Evolutionary conservation across 2,888 invertebrate species (phyloP).

Genomic region (Lottia scabra): DNA sequence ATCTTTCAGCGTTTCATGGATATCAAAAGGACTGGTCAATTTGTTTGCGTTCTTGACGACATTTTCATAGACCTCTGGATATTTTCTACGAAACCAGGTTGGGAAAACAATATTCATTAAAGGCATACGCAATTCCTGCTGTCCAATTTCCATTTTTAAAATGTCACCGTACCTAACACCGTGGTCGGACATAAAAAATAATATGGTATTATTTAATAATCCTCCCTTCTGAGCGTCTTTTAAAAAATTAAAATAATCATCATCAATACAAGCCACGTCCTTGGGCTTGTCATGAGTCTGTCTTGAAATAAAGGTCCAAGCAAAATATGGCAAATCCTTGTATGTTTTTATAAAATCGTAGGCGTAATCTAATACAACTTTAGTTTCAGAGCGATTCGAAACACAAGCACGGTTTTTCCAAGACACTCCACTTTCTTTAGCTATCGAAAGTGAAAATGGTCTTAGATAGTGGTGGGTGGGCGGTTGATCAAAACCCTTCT

Average conservation of each 20-base stretch:
- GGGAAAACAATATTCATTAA: constrained; percentile 82
- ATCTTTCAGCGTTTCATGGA: constrained; percentile 82
- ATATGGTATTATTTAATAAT: constrained; percentile 39
- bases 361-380: too few species aligned
- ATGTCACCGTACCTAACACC: constrained; percentile 89
- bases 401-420: too few species aligned
- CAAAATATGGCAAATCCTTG: constrained; percentile 76
- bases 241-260: constrained; percentile 75
- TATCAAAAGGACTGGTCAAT: constrained; percentile 84
- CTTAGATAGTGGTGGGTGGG: constrained; percentile 89
- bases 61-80: constrained; percentile 76
- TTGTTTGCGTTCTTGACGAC: constrained; percentile 75
- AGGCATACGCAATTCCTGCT: constrained; percentile 86
- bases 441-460: constrained; percentile 77
- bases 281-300: constrained; percentile 87
- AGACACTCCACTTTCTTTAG: constrained; percentile 31
- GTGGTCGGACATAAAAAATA: constrained; percentile 81
- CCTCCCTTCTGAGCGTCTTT: constrained; percentile 62
- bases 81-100: constrained; percentile 76
- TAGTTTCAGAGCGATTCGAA: too few species aligned
- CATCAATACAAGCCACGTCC: constrained; percentile 80
- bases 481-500: constrained; percentile 79
- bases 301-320: constrained; percentile 85
- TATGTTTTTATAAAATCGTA: constrained; percentile 73
- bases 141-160: constrained; percentile 80